A percentile compares a stretch with the other conserved stretches of the same genome.
Conservation (phyloP, 92 coral and sea anemone species). For the Palythoa heliodiscus region DNA sequence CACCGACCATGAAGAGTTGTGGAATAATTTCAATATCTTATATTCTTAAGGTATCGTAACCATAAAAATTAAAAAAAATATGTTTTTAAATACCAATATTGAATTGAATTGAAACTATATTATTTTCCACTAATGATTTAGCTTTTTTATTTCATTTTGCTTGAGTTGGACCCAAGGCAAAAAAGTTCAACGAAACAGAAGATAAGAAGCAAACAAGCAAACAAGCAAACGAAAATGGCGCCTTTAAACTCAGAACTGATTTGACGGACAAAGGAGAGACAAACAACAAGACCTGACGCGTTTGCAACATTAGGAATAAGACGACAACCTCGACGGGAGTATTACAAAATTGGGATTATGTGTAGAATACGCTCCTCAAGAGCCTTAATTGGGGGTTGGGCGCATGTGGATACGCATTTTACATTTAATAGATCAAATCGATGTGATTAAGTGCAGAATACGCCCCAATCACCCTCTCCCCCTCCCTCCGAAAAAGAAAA, state of each 20-base stretch:
- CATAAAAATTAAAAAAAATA: neutral
- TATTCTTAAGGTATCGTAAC: slow-evolving; percentile 68
- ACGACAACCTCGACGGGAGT: slow-evolving; percentile 14
- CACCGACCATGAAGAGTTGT: slow-evolving; percentile 85
- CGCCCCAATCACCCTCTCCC: no score
- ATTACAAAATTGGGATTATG: neutral
- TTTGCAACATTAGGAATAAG: neutral
- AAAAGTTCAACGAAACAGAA: neutral
- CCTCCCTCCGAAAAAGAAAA: no score
- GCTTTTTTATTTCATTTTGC: neutral
- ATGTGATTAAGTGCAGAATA: no score
- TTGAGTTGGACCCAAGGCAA: neutral
- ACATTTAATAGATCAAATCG: no score
- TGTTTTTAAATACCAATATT: neutral
- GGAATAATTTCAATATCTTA: slow-evolving; percentile 83
- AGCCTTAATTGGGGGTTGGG: no score
- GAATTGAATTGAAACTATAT: neutral
- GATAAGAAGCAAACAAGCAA: neutral
- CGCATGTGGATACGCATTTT: no score
- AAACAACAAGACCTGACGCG: slow-evolving; percentile 5
- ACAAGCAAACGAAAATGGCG: neutral
- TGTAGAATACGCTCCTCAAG: no score
- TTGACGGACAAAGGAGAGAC: slow-evolving; percentile 10
- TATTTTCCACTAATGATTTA: neutral
- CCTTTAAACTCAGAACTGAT: neutral